Base-by-base conservation (phyloP, 1,140 invertebrate species). In the Drosophila tani region DNA sequence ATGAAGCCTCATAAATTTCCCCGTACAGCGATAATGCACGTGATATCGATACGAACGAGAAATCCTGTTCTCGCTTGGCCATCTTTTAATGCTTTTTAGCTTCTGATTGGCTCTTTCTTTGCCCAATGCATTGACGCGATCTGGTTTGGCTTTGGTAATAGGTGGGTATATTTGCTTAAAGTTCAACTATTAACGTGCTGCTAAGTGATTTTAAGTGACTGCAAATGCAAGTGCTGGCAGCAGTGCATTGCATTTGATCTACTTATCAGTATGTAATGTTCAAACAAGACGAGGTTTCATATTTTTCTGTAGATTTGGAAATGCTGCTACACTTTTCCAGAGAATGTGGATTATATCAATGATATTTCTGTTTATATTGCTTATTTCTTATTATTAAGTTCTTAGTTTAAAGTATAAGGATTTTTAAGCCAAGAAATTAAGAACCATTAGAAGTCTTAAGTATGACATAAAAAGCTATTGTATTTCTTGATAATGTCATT, bases 211-310 rank as follows among this genome's bases (percentile, higher is more conserved):
- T 43, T 7, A 45, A 67, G 24, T 17, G 56, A 51, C 43, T 74
- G 69, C 50, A 64, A 38, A 58, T 70, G 50, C 56, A 53, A 55
- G 15, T 38, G 43, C 29, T 32, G 29, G 29, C 29, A 32, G 17
- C 24, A 49, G 17, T 62, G 45, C 29, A 19, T 6, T 71, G 68
- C 74, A 66, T 29, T 43, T 73, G 70, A 60, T 60, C 67, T 73
- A 73, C 70, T 73, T 73, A 50, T 59, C 2, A 9, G n/a, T 3
- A 9, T 11, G 6, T n/a, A 35, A 41, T 50, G 17, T 59, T 73
- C 51, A n/a, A 35, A 21, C 12, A n/a, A 2, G 27, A 15, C 4
- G 5, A 5, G 29, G 11, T 7, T 19, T 35, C 5, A n/a, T 24
- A 24, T 45, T 35, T 35, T 45, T 6, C 11, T 4, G 40, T n/a